Conservation (phyloP, 2,797 vertebrate genomes). For the Bucorvus abyssinicus region DNA sequence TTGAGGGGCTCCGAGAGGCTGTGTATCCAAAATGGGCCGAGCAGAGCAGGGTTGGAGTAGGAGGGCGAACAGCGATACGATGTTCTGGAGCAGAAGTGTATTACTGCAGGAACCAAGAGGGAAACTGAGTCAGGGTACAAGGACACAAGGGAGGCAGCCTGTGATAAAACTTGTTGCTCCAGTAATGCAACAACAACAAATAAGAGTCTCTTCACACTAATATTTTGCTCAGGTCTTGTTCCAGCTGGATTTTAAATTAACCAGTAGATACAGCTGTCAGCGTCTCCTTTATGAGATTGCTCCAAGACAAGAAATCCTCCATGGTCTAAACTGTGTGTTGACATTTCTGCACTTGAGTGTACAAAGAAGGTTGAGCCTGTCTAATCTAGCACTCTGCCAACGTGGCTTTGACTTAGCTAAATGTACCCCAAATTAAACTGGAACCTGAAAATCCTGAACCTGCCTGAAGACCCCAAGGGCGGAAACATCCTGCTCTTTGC, state of each 20-base stretch:
- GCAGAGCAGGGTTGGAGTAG: neutral
- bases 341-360: neutral
- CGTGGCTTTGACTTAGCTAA: neutral
- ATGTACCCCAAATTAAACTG: neutral
- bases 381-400: neutral
- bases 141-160: neutral
- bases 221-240: constrained; percentile 41
- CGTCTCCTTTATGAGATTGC: constrained; percentile 36
- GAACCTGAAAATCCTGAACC: neutral
- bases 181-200: neutral
- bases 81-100: neutral
- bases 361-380: neutral
- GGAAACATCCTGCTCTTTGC: neutral
- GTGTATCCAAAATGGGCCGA: neutral
- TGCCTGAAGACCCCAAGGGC: neutral
- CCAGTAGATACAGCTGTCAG: constrained; percentile 44
- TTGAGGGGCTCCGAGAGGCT: neutral
- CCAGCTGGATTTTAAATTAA: constrained; percentile 64
- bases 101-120: constrained; percentile 18
- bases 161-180: constrained; percentile 42
- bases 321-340: neutral
- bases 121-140: constrained; percentile 13
- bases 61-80: neutral
- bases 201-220: constrained; percentile 18
- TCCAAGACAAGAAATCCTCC: constrained; percentile 33